Percentiles rank a stretch among this genome's conserved stretches.
phyloP scores from a whole-genome alignment of 2,113 vertebrate genomes.

The Spizaetus ornatus region DNA sequence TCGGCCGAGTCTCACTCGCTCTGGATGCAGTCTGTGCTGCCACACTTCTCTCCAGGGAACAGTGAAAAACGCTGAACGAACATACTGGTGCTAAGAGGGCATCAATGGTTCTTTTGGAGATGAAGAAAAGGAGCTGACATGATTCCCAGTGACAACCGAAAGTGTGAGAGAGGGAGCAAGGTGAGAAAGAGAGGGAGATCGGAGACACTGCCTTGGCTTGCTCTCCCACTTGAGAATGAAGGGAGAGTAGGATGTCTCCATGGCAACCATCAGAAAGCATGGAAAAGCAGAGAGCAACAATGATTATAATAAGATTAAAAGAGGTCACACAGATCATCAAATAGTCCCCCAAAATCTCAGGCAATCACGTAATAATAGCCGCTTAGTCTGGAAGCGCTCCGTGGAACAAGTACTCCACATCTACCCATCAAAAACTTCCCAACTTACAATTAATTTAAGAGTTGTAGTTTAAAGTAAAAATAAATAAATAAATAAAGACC shows the following conservation, averaged over 20 bases:
- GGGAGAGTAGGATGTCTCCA: slow-evolving; percentile 32
- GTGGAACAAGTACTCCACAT: neutral
- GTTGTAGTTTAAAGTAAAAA: neutral
- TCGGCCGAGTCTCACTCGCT: neutral
- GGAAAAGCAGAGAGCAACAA: slow-evolving; percentile 48
- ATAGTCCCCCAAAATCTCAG: slow-evolving; percentile 17
- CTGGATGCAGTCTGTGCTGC: neutral
- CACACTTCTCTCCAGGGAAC: neutral
- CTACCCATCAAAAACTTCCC: neutral
- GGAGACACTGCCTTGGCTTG: neutral
- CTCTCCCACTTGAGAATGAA: slow-evolving; percentile 33
- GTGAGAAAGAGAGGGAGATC: slow-evolving; percentile 12
- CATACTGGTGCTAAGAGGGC: slow-evolving; percentile 23
- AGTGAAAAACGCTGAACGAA: neutral
- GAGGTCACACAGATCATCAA: slow-evolving; percentile 41
- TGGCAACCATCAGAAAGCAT: slow-evolving; percentile 45
- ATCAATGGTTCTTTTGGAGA: slow-evolving; percentile 7
- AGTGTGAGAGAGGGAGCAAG: slow-evolving; percentile 33
- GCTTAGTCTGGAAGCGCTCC: neutral
- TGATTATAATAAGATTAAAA: slow-evolving; percentile 55
- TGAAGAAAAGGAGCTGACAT: neutral
- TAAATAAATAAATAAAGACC: too few relatives aligned
- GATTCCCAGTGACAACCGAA: slow-evolving; percentile 38
- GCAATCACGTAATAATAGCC: neutral
- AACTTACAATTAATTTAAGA: neutral